Conservation (phyloP, 2,888 invertebrate genomes). For the Cheilosia pagana region DNA sequence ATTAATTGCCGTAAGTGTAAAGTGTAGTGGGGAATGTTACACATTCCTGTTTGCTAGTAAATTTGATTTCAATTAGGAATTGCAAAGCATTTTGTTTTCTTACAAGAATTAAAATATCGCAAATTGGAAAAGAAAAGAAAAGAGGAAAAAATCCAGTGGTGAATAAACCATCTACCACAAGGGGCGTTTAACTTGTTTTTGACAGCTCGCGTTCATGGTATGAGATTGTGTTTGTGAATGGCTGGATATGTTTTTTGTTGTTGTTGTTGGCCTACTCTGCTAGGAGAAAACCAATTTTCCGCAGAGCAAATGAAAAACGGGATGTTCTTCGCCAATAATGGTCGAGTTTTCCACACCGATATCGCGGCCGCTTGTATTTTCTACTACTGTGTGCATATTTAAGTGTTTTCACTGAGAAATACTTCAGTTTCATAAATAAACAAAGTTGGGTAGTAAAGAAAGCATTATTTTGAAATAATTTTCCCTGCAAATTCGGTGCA, state of each 20-base stretch:
- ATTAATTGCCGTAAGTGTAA: slow-evolving; percentile 25
- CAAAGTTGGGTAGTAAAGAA: slow-evolving; percentile 1
- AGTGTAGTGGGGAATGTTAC: slow-evolving; percentile 15
- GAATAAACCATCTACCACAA: slow-evolving; percentile 71
- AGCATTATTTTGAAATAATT: slow-evolving; percentile 1
- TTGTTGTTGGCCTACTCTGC: slow-evolving; percentile 55
- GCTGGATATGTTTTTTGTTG: slow-evolving; percentile 19
- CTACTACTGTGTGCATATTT: slow-evolving; percentile 15
- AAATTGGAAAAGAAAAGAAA: slow-evolving; percentile 15
- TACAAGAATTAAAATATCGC: slow-evolving; percentile 4
- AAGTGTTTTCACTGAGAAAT: neutral
- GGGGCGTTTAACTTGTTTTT: slow-evolving; percentile 74
- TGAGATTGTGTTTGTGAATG: slow-evolving; percentile 57
- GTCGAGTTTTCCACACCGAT: slow-evolving; percentile 35
- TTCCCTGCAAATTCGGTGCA: slow-evolving; percentile 37
- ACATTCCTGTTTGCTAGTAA: neutral
- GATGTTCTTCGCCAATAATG: slow-evolving; percentile 47
- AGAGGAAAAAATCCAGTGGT: slow-evolving; percentile 40
- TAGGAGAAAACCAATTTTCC: slow-evolving; percentile 64
- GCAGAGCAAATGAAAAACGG: slow-evolving; percentile 45
- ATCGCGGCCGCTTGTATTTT: slow-evolving; percentile 6
- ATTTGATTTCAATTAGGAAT: neutral
- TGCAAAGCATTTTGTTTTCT: slow-evolving; percentile 12
- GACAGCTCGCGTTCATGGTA: slow-evolving; percentile 51
- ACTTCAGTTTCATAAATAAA: slow-evolving; percentile 11